A percentile compares a stretch with the other conserved stretches of the same genome.
These are phyloP conservation scores for Brachionus sp. DNA, from an alignment of 1,140 invertebrate genomes.

Conservation along the genomic window DNA sequence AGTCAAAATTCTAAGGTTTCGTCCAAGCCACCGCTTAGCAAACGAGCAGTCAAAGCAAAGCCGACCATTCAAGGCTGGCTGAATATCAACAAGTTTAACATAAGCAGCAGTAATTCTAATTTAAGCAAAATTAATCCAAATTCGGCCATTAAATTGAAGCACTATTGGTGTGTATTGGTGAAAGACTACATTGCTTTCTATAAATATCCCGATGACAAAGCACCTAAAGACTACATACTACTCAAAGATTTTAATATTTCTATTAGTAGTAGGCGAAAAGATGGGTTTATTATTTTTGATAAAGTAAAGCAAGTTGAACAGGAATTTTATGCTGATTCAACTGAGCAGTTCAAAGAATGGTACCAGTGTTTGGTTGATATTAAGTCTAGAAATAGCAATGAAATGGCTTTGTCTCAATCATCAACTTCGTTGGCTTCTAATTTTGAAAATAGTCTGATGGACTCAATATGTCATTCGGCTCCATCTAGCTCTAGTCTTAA, in stretches of 20 bases:
- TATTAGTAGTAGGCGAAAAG: not conserved
- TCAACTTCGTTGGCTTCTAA: not conserved
- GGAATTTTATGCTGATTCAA: constrained; percentile 26
- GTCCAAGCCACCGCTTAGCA: constrained; percentile 20
- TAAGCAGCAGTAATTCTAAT: not conserved
- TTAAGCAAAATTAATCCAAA: not conserved
- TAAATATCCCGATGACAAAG: constrained; percentile 34
- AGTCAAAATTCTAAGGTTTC: not conserved
- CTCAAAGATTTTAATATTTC: constrained; percentile 37
- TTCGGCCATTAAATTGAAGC: not conserved
- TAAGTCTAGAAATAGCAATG: not conserved
- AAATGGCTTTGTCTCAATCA: not conserved
- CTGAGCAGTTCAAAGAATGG: constrained; percentile 30
- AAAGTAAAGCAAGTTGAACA: constrained; percentile 41
- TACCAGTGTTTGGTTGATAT: constrained; percentile 2
- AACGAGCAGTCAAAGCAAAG: constrained; percentile 16
- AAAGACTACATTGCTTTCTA: constrained; percentile 42
- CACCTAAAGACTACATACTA: constrained; percentile 26
- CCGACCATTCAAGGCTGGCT: constrained; percentile 40
- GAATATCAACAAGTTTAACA: not conserved
- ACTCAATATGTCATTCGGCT: not conserved
- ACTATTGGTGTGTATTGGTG: constrained; percentile 38
- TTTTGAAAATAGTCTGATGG: not conserved
- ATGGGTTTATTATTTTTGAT: constrained; percentile 28
- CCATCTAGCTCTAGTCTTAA: not conserved